Percentiles rank a stretch among this genome's conserved stretches.
Conservation (phyloP, 2,888 invertebrate species). For the Scaptomyza parva region DNA sequence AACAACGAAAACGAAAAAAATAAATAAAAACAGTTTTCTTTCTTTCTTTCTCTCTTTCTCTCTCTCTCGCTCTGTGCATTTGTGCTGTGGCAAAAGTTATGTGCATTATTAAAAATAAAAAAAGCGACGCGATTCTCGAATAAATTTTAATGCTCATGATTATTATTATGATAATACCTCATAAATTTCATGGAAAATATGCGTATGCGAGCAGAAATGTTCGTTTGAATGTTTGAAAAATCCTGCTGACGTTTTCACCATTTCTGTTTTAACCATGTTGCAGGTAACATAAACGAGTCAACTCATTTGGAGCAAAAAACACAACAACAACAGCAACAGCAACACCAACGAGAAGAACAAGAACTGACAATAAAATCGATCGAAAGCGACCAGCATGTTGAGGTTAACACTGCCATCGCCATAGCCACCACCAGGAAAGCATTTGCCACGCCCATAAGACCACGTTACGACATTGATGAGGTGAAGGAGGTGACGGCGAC, state of each 20-base stretch:
- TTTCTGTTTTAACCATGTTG: not conserved
- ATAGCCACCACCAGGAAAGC: slow-evolving; percentile 15
- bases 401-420: not conserved
- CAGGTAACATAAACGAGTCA: slow-evolving; percentile 18
- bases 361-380: slow-evolving; percentile 13
- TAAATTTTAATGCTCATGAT: slow-evolving; percentile 63
- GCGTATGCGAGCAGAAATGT: slow-evolving; percentile 7
- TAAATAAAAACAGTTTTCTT: slow-evolving; percentile 13
- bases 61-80: no score
- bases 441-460: slow-evolving; percentile 22
- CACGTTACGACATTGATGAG: not conserved
- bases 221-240: slow-evolving; percentile 17
- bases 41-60: not conserved
- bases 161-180: slow-evolving; percentile 54
- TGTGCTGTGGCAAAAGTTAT: slow-evolving; percentile 58
- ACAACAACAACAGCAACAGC: slow-evolving; percentile 2
- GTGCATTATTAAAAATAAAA: slow-evolving; percentile 64
- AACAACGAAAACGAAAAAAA: not conserved
- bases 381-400: not conserved
- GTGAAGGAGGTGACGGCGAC: no score
- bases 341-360: not conserved
- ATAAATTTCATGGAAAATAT: slow-evolving; percentile 39
- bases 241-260: slow-evolving; percentile 14
- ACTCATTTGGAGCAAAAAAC: slow-evolving; percentile 9
- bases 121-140: slow-evolving; percentile 43